Evolutionary conservation across 2,888 invertebrate genomes (phyloP).

Genomic region (Acleris emargana): DNA sequence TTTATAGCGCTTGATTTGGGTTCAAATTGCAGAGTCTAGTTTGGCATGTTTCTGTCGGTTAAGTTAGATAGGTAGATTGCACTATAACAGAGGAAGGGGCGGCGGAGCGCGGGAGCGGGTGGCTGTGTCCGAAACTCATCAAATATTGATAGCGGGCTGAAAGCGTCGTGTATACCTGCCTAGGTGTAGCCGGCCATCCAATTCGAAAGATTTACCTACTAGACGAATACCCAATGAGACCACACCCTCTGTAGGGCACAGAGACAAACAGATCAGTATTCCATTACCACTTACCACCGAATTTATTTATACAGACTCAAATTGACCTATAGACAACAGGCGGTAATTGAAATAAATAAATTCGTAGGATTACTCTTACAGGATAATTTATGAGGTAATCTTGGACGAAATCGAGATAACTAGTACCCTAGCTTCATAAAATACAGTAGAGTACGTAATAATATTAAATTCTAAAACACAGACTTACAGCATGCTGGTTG

Average conservation of each 20-base stretch:
- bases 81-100: constrained; percentile 29
- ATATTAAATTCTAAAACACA: too few relatives aligned
- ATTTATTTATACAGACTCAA: too few relatives aligned
- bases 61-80: constrained; percentile 21
- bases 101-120: constrained; percentile 40
- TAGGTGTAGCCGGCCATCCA: constrained; percentile 42
- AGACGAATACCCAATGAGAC: constrained; percentile 63
- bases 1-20: constrained; percentile 17
- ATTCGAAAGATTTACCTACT: constrained; percentile 50
- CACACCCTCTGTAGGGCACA: constrained; percentile 42
- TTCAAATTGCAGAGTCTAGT: constrained; percentile 5
- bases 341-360: too few relatives aligned
- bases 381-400: too few relatives aligned
- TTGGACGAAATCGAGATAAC: too few relatives aligned
- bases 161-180: constrained; percentile 54
- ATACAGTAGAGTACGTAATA: too few relatives aligned
- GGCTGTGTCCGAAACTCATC: constrained; percentile 71
- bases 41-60: constrained; percentile 26
- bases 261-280: constrained; percentile 19
- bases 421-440: too few relatives aligned
- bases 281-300: too few relatives aligned
- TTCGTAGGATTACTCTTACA: too few relatives aligned
- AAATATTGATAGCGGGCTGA: constrained; percentile 74
- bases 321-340: too few relatives aligned
- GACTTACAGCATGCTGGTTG: too few relatives aligned